phyloP scores from a whole-genome alignment of 2,888 invertebrate genomes.

The Leistus spinibarbis region DNA sequence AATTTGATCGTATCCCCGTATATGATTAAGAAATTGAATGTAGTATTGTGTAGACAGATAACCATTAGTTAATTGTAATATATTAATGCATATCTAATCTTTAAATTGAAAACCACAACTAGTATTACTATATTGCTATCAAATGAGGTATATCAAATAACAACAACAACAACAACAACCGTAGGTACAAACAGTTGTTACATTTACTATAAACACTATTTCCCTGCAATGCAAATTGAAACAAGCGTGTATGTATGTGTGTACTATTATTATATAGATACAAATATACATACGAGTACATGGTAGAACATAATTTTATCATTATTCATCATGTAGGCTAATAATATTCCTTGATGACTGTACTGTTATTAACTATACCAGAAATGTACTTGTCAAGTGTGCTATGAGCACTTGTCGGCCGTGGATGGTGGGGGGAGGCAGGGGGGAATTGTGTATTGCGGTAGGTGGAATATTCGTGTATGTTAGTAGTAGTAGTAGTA shows the following conservation, averaged over 20 bases:
- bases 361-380: not conserved
- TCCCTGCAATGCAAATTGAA: not conserved
- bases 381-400: conserved; percentile 7
- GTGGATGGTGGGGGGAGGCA: not conserved
- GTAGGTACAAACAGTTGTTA: not conserved
- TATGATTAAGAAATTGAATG: not conserved
- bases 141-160: no score
- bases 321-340: not conserved
- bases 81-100: not conserved
- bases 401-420: not conserved
- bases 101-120: not conserved
- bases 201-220: not conserved
- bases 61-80: not conserved
- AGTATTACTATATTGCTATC: not conserved
- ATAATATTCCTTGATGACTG: not conserved
- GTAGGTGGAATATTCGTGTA: conserved; percentile 3
- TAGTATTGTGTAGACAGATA: not conserved
- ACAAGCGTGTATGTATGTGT: not conserved
- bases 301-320: no score
- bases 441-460: not conserved
- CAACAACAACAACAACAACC: no score
- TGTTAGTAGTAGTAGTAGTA: not conserved
- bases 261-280: no score
- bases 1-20: not conserved
- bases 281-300: no score